phyloP scores from a whole-genome alignment of 1,140 invertebrate genomes.

The Sycobia sp. region DNA sequence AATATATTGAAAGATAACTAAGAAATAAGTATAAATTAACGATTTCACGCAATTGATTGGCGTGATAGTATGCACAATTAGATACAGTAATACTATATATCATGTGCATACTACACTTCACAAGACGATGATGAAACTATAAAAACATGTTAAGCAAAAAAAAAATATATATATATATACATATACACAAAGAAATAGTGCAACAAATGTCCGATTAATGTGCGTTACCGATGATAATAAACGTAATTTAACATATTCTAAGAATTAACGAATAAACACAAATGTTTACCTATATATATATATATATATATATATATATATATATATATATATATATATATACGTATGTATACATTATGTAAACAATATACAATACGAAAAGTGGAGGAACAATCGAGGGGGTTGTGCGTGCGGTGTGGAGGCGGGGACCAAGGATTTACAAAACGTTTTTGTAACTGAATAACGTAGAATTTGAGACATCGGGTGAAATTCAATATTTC shows the following conservation, averaged over 20 bases:
- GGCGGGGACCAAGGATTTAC: slow-evolving; percentile 50
- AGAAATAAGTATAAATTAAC: no score
- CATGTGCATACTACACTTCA: neutral
- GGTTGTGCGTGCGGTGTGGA: slow-evolving; percentile 48
- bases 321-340: neutral
- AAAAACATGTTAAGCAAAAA: slow-evolving; percentile 2
- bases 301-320: neutral
- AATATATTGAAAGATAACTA: no score
- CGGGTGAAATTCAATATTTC: slow-evolving; percentile 10
- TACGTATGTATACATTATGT: neutral
- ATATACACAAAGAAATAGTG: neutral
- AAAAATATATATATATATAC: no score
- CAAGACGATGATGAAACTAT: neutral
- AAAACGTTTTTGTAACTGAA: neutral
- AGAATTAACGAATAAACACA: slow-evolving; percentile 6
- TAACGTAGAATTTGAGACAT: neutral
- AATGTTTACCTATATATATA: neutral
- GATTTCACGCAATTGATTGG: neutral
- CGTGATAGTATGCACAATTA: slow-evolving; percentile 1
- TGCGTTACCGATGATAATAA: slow-evolving; percentile 3
- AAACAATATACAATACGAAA: no score
- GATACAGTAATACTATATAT: neutral
- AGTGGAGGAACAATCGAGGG: neutral
- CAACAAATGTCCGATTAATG: slow-evolving; percentile 6
- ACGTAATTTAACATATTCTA: slow-evolving; percentile 3